phyloP scores from a whole-genome alignment of 2,113 vertebrate genomes.

The Sorex araneus region DNA sequence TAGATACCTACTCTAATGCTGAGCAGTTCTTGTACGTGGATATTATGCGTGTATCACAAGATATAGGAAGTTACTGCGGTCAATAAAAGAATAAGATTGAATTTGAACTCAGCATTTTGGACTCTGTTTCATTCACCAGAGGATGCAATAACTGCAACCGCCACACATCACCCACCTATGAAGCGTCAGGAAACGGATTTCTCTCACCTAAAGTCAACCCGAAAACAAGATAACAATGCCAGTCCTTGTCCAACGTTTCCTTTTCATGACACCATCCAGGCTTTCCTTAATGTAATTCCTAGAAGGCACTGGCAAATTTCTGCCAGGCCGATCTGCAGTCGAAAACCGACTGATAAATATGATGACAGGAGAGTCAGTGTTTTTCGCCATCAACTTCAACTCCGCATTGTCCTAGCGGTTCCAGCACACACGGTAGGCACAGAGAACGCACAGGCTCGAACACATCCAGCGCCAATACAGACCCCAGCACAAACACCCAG shows the following conservation, averaged over 20 bases:
- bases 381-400: not conserved
- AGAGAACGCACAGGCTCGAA: not conserved
- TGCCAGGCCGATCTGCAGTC: constrained; percentile 63
- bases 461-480: not conserved
- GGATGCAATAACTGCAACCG: not conserved
- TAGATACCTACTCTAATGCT: not conserved
- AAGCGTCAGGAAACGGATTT: not conserved
- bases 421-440: not conserved
- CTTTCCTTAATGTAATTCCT: constrained; percentile 75
- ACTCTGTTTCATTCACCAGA: constrained; percentile 33
- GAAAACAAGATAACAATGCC: not conserved
- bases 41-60: not conserved
- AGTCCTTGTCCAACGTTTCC: constrained; percentile 17
- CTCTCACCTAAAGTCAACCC: not conserved
- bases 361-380: constrained; percentile 30
- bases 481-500: constrained; percentile 7
- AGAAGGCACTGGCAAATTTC: constrained; percentile 76
- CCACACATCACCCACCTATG: not conserved
- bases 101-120: constrained; percentile 31
- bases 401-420: not conserved
- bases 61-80: not conserved
- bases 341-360: constrained; percentile 9
- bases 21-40: not conserved
- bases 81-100: constrained; percentile 39
- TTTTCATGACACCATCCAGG: not conserved